Conservation (phyloP, 2,797 vertebrate genomes). For the Euthynnus affinis region DNA sequence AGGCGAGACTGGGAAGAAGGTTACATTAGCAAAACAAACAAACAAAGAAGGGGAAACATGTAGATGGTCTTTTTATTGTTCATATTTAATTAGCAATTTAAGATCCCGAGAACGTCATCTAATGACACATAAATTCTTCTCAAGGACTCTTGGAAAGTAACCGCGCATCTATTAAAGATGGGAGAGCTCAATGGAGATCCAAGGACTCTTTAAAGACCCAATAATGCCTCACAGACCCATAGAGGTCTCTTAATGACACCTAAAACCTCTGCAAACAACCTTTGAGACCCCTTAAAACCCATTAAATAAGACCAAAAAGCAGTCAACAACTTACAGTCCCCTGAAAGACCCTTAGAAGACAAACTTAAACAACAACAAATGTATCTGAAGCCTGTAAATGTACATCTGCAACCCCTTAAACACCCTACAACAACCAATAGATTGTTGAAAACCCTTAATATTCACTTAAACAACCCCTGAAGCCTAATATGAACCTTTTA, state of each 20-base stretch:
- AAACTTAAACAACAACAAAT: too few species aligned
- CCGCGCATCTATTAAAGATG: background rate
- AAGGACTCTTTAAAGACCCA: background rate
- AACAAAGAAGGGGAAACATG: background rate
- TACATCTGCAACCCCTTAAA: background rate
- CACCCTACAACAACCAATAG: background rate
- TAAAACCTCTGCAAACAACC: background rate
- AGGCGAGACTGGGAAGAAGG: slow-evolving; percentile 55
- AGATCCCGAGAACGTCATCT: background rate
- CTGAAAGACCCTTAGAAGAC: too few species aligned
- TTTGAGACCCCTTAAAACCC: too few species aligned
- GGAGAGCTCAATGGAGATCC: background rate
- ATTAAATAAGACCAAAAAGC: too few species aligned
- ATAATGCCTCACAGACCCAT: background rate
- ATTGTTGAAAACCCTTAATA: background rate
- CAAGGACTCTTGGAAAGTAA: background rate
- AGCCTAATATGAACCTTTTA: too few species aligned
- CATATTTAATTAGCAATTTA: background rate
- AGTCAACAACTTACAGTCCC: too few species aligned
- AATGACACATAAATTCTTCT: background rate
- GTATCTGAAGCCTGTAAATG: too few species aligned
- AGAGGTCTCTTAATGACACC: background rate
- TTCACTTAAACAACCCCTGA: background rate
- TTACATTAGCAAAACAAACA: slow-evolving; percentile 23
- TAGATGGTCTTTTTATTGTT: background rate